Conservation (phyloP, 2,797 vertebrate species). For the Orestias chungarensis region DNA sequence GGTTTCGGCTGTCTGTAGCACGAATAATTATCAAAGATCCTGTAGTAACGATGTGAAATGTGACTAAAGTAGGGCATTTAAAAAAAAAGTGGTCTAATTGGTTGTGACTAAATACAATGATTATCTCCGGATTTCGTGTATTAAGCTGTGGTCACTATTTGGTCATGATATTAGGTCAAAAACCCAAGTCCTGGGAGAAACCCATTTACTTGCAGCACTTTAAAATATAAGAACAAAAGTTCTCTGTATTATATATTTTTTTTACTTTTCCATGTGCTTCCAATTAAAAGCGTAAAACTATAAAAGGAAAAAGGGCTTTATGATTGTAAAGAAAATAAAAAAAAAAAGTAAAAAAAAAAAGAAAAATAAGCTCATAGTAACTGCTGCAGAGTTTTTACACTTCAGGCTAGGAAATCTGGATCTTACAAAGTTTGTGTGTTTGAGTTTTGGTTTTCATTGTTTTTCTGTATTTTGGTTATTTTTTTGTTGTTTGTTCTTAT, state of each 20-base stretch:
- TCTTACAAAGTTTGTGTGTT: too few species aligned
- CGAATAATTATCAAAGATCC: constrained; percentile 3
- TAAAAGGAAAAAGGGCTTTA: too few species aligned
- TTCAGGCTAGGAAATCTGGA: too few species aligned
- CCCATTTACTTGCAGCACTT: neutral
- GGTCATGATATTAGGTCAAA: neutral
- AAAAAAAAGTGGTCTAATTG: too few species aligned
- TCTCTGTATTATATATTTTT: neutral
- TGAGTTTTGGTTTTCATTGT: too few species aligned
- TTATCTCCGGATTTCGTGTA: neutral
- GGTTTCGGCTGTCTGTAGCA: constrained; percentile 4
- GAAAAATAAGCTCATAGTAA: neutral
- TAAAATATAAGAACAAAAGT: neutral
- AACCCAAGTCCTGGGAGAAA: neutral
- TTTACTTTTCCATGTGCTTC: neutral
- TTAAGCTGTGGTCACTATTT: neutral
- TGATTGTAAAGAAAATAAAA: too few species aligned
- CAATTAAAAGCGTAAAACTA: neutral
- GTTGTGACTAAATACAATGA: neutral
- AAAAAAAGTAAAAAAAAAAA: neutral
- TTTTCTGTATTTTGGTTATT: too few species aligned
- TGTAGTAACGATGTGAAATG: neutral
- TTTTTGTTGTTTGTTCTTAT: too few species aligned
- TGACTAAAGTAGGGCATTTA: neutral
- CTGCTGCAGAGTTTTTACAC: too few species aligned